phyloP scores from a whole-genome alignment of 2,888 invertebrate species.

The Anoncus sp. region DNA sequence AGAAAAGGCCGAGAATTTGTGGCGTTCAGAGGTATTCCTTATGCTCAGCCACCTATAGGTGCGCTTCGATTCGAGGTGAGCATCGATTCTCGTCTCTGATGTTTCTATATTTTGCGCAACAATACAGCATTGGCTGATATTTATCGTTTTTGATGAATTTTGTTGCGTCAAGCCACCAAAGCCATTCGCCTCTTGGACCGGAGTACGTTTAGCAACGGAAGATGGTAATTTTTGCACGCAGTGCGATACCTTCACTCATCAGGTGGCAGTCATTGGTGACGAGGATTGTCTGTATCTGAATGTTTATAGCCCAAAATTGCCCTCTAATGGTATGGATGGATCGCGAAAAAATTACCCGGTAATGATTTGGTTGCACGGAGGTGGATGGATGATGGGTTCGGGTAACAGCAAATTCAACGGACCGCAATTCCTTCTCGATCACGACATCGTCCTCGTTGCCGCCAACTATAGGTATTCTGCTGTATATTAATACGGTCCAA shows the following conservation, averaged over 20 bases:
- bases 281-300: conserved; percentile 95
- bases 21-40: conserved; percentile 87
- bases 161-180: conserved; percentile 85
- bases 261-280: conserved; percentile 87
- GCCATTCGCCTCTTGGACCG: conserved; percentile 87
- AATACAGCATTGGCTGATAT: background rate
- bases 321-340: conserved; percentile 77
- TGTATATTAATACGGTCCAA: background rate
- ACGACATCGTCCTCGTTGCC: conserved; percentile 88
- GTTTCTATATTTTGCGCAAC: background rate
- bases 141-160: conserved; percentile 4
- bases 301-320: conserved; percentile 86
- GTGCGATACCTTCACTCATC: conserved; percentile 88
- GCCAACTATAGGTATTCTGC: conserved; percentile 87
- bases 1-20: conserved; percentile 85
- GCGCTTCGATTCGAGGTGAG: conserved; percentile 86
- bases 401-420: conserved; percentile 88
- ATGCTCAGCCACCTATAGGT: conserved; percentile 86
- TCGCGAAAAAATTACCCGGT: conserved; percentile 84
- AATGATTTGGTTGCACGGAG: conserved; percentile 90
- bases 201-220: conserved; percentile 86
- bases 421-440: conserved; percentile 88
- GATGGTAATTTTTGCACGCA: conserved; percentile 91
- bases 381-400: conserved; percentile 90
- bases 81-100: background rate